Conservation (phyloP, 2,113 vertebrate species). For the Asarcornis scutulata region DNA sequence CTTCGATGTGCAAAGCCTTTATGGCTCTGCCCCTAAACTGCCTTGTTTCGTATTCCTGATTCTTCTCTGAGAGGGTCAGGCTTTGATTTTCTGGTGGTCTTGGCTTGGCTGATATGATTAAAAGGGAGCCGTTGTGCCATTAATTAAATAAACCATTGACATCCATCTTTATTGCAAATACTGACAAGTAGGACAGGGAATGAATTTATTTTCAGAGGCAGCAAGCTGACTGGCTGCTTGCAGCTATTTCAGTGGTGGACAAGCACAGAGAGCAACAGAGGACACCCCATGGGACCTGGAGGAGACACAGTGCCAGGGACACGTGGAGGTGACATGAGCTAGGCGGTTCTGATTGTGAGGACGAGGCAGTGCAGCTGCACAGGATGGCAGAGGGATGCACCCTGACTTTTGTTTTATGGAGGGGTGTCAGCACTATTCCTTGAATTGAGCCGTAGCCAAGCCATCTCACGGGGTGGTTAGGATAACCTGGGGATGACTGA, state of each 20-base stretch:
- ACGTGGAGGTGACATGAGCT: rapidly evolving
- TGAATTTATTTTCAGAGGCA: background rate
- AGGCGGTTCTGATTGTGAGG: background rate
- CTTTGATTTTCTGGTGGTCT: conserved; percentile 17
- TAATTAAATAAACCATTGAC: background rate
- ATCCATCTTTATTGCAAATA: background rate
- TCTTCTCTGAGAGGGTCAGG: background rate
- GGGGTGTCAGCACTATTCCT: background rate
- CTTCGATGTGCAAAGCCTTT: background rate
- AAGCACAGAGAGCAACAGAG: background rate
- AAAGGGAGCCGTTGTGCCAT: background rate
- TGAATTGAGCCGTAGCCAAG: background rate
- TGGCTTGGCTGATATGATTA: background rate
- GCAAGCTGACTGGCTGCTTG: background rate
- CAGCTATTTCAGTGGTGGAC: background rate
- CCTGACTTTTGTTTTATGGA: background rate
- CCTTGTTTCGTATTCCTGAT: background rate
- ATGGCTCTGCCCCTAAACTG: background rate
- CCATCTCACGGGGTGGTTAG: background rate
- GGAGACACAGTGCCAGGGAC: background rate
- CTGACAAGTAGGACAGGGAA: background rate
- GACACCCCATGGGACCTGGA: background rate
- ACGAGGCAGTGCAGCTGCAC: background rate
- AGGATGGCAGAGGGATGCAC: background rate
- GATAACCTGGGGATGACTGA: background rate